phyloP scores from a whole-genome alignment of 1,140 invertebrate species.

The Drosophila pectinifera region DNA sequence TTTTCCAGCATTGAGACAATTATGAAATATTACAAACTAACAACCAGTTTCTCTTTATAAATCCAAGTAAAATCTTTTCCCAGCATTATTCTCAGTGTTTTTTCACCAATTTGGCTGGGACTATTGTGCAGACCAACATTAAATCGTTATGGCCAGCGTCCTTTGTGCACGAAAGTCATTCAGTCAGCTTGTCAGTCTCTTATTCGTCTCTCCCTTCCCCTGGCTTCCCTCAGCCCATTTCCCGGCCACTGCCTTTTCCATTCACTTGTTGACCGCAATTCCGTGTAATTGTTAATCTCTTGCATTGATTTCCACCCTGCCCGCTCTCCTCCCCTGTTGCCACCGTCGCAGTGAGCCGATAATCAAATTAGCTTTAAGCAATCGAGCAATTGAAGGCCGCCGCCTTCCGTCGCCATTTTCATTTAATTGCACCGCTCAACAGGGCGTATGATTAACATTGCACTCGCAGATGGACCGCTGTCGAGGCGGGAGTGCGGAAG shows the following conservation, averaged over 20 bases:
- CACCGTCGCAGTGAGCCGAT: conserved; percentile 35
- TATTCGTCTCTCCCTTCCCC: neutral
- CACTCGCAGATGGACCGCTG: conserved; percentile 1
- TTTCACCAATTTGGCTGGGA: neutral
- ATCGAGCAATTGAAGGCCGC: conserved; percentile 34
- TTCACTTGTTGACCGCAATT: conserved; percentile 65
- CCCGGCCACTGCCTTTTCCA: conserved; percentile 2
- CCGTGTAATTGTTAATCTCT: conserved; percentile 72
- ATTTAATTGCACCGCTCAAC: conserved; percentile 64
- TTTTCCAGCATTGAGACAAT: too few relatives aligned
- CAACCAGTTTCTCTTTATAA: too few relatives aligned
- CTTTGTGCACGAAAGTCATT: conserved; percentile 25
- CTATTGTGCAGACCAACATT: conserved; percentile 39
- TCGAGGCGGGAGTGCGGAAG: too few relatives aligned
- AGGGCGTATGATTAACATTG: conserved; percentile 70
- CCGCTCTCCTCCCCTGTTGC: neutral
- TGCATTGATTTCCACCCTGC: conserved; percentile 63
- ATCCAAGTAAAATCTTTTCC: neutral
- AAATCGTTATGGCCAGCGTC: conserved; percentile 59
- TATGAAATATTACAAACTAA: too few relatives aligned
- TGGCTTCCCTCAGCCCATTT: neutral
- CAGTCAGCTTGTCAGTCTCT: conserved; percentile 11
- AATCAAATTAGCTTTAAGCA: conserved; percentile 64
- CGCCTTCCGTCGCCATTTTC: conserved; percentile 1
- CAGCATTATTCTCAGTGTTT: conserved; percentile 13